Base-by-base conservation (phyloP, 2,797 vertebrate species). In the Chaetodon trifasciatus region DNA sequence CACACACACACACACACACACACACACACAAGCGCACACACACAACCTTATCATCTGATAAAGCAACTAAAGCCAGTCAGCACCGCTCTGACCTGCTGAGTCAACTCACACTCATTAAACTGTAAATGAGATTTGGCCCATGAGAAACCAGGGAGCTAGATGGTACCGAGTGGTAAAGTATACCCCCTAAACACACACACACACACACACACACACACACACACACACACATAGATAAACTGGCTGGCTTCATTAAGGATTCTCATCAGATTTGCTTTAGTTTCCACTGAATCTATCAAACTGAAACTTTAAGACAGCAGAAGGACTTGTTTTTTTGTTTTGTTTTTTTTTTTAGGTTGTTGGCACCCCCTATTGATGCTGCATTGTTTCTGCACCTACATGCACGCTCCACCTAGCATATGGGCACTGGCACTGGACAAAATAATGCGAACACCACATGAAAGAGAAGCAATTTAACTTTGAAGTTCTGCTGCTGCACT, bases 21-120 rank as follows among this genome's bases (percentile, higher is more conserved):
- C 64, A 55, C 56, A 32, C 78, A 49, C n/a, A 35, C 46, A 56
- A 28, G 37, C 49, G 24, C 55, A 72, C 23, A 72, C 61, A 81
- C 46, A 44, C 46, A 47, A 5, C 23, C 76, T 79, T 60, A 83
- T 80, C 50, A 21, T 49, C 32, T 52, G 65, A 78, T 70, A 24
- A 76, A 52, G 23, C 11, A 57, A 3, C 24, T 16, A 12, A 78
- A 70, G 44, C 42, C 58, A 47, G 66, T 52, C 67, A 35, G 73
- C 74, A 72, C 46, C 78, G 63, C 75, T 85, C 83, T 91, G 90
- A 87, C 77, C 88, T 78, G 68, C 74, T 88, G 87, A 90, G 82
- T 92, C 88, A 85, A 76, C 77, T 60, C 67, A 49, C 15, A 37
- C 42, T 79, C 84, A 88, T 90, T 87, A 87, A 80, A 71, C 56